phyloP scores from a whole-genome alignment of 2,888 invertebrate genomes.

The Drosophila ustulata region DNA sequence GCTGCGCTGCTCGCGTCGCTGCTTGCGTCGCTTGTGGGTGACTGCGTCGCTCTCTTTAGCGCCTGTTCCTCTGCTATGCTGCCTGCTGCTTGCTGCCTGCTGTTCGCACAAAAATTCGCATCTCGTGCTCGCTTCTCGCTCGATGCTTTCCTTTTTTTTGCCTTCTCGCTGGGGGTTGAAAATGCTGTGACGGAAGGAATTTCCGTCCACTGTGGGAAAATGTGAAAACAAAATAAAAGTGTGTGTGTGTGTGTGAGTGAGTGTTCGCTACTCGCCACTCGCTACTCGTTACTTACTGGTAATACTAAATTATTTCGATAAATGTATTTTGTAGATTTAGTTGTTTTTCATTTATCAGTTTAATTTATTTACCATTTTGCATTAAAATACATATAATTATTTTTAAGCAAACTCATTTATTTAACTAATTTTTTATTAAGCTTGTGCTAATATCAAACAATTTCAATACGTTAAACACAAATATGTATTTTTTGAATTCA shows the following conservation, averaged over 20 bases:
- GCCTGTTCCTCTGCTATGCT: constrained; percentile 62
- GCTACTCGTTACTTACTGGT: constrained; percentile 30
- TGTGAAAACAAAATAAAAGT: constrained; percentile 42
- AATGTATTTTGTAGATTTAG: not conserved
- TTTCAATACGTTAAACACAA: not conserved
- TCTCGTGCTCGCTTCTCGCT: constrained; percentile 46
- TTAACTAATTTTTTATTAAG: too few species aligned
- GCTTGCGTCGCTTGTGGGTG: constrained; percentile 18
- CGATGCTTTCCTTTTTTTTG: constrained; percentile 52
- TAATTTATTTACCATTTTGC: too few species aligned
- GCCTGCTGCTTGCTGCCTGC: constrained; percentile 49
- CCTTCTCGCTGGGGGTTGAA: constrained; percentile 63
- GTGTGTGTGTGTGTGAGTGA: constrained; percentile 10
- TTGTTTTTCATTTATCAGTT: too few species aligned
- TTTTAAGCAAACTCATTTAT: too few species aligned
- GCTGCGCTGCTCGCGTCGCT: constrained; percentile 23
- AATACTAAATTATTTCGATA: not conserved
- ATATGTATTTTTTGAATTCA: too few species aligned
- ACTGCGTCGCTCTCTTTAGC: constrained; percentile 55
- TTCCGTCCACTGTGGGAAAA: too few species aligned
- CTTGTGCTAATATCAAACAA: too few species aligned
- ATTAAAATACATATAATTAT: too few species aligned
- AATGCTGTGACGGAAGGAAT: not conserved
- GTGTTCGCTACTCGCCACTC: constrained; percentile 17
- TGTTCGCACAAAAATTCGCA: constrained; percentile 31